Percentiles rank a stretch among this genome's conserved stretches.
These are phyloP conservation scores for Pangasianodon hypophthalmus DNA, from an alignment of 2,113 vertebrate genomes.

Conservation along the genomic window DNA sequence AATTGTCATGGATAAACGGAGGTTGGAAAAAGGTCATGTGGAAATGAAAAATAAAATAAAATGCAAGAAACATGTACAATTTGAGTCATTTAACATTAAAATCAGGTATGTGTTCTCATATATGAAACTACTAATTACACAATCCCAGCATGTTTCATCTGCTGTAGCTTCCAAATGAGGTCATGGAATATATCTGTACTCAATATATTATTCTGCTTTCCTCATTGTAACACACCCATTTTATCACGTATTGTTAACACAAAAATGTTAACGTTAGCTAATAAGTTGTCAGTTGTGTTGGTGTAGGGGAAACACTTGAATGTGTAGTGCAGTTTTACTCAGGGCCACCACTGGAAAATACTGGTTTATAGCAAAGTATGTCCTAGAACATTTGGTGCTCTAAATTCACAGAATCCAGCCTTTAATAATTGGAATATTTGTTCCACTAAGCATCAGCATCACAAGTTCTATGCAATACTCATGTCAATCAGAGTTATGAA, in stretches of 20 bases:
- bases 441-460: background rate
- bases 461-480: background rate
- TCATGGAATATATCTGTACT: background rate
- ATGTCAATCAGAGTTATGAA: background rate
- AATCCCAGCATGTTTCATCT: background rate
- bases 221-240: background rate
- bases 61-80: background rate
- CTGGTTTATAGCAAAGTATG: background rate
- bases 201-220: background rate
- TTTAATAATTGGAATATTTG: background rate
- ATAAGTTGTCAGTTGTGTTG: too few relatives aligned
- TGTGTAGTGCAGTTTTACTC: background rate
- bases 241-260: background rate
- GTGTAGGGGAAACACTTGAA: too few relatives aligned
- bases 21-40: background rate
- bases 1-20: background rate
- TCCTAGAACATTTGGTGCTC: background rate
- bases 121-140: background rate
- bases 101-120: background rate
- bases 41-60: background rate
- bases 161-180: background rate
- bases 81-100: background rate
- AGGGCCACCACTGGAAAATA: background rate
- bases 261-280: background rate
- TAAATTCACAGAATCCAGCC: background rate